Base-by-base conservation (phyloP, 37 sponge, comb jelly and placozoan genomes). In the Tethya wilhelma region DNA sequence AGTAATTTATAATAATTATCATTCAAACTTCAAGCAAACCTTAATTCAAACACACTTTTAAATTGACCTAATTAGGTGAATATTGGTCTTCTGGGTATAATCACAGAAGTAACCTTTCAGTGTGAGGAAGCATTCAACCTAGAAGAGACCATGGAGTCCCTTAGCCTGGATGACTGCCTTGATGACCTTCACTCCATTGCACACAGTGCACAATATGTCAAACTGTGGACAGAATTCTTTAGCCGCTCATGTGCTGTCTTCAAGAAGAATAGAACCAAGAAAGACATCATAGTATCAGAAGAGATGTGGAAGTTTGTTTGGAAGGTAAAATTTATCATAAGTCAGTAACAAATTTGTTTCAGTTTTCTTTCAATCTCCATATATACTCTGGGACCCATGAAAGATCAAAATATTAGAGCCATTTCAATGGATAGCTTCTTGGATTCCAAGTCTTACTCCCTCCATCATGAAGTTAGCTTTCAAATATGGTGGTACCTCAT, bases 51-150 rank as follows among this genome's bases (percentile, higher is more conserved):
- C n/a, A n/a, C n/a, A n/a, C n/a, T n/a, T n/a, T n/a, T n/a, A n/a
- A n/a, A n/a, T n/a, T n/a, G n/a, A 28, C 66, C 23, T 38, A 70
- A 2, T 36, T 44, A 83, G 69, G 87, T 90, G 41, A 86, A 79
- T 66, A 23, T 93, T 1, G 94, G 94, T 22, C 56, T 87, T 55
- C 65, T 93, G 19, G 94, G 94, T 25, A 76, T 93, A 8, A 67
- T 93, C 12, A 90, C 89, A 29, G 81, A 90, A 46, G 80, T 93
- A 9, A 93, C 93, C 9, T 37, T 93, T 9, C 59, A 76, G 70
- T 74, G 85, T 73, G 93, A 84, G 59, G 30, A 42, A 2, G 53
- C 65, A 0, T 93, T 82, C 75, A 72, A 79, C 56, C 79, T 93
- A 26, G 56, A 39, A 2, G 93, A 93, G 53, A 70, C 36, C 4